Evolutionary conservation across 2,113 vertebrate species (phyloP).

Genomic region (Microtus montanus): DNA sequence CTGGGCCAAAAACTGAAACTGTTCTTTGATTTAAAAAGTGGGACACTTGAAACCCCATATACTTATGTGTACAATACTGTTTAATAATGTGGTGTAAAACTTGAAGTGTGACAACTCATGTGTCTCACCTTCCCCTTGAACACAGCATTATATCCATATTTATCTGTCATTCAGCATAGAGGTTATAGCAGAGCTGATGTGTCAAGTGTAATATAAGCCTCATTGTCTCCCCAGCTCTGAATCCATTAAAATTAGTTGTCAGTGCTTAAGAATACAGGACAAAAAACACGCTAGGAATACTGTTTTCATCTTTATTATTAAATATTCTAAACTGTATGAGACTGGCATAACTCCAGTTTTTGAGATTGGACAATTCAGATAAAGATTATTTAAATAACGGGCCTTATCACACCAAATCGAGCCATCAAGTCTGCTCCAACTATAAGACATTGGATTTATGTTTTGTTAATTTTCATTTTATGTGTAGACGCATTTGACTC

Average conservation of each 20-base stretch:
- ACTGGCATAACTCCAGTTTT: fast-evolving
- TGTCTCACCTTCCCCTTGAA: neutral
- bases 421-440: neutral
- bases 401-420: neutral
- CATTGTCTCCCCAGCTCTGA: neutral
- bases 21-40: neutral
- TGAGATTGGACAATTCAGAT: neutral
- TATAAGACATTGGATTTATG: neutral
- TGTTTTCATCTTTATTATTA: neutral
- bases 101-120: neutral
- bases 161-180: neutral
- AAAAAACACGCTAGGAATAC: neutral
- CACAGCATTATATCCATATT: no score
- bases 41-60: neutral
- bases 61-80: neutral
- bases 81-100: neutral
- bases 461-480: neutral
- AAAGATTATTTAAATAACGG: neutral
- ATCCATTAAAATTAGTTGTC: neutral
- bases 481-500: neutral
- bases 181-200: fast-evolving
- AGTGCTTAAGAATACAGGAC: neutral
- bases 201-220: neutral
- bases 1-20: neutral
- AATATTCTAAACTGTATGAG: neutral